Base-by-base conservation (phyloP, 92 coral and sea anemone species). In the Actinernus sp. region DNA sequence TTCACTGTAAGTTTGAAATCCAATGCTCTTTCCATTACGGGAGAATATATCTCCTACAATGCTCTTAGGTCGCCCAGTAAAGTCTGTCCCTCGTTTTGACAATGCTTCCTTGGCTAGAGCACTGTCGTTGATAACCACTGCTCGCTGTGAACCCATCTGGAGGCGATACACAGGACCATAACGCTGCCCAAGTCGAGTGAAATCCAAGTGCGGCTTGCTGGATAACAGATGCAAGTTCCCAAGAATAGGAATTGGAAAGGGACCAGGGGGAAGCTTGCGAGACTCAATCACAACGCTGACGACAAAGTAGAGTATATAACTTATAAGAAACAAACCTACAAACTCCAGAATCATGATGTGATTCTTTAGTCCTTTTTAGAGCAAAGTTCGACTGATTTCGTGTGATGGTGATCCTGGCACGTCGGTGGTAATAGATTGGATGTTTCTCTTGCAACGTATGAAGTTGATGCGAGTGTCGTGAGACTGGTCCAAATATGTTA, bases 231-330 rank as follows among this genome's bases (percentile, higher is more conserved):
- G 86, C 2, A 83, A 48, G 68, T 92, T 92, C 9, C 97, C 97
- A 37, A 92, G 53, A n/a, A 83, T 28, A 0, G 97, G 97, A 2
- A 88, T 72, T 0, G 97, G 92, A 28, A 85, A 68, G 9, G 97
- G 97, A 12, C 97, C 97, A 0, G 93, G 93, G 3, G 97, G 97
- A 45, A 92, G 84, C 24, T 81, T 37, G 8, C 6, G 19, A 6
- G 5, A 12, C 52, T 36, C 41, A 14, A 7, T 7, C 8, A 36
- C 14, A 14, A 36, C 41, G 41, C 41, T 36, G 8, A 36, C 8
- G 41, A 36, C 14, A 14, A 7, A 36, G 14, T 36, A 36, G 41
- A n/a, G n/a, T n/a, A n/a, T n/a, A n/a, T n/a, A n/a, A n/a, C n/a
- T n/a, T n/a, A n/a, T n/a, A n/a, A n/a, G n/a, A n/a, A n/a, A n/a